These are phyloP conservation scores for Tichodroma muraria DNA, from an alignment of 2,113 vertebrate genomes.

Conservation along the genomic window DNA sequence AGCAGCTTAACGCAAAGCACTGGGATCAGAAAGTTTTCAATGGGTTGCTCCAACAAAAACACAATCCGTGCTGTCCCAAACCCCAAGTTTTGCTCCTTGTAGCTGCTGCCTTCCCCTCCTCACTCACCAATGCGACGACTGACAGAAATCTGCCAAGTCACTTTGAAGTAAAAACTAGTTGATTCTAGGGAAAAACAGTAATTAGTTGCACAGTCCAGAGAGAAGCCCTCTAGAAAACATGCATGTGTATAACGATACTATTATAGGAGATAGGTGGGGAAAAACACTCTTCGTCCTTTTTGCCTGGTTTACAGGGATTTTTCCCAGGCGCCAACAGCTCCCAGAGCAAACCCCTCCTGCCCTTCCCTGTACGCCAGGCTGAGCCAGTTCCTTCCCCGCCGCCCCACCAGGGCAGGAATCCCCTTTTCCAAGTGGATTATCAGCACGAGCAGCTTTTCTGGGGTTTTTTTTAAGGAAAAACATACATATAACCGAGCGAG, in stretches of 20 bases:
- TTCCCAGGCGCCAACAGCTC: neutral
- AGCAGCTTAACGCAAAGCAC: neutral
- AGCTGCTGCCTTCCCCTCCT: neutral
- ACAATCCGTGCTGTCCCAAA: neutral
- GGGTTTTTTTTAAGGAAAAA: neutral
- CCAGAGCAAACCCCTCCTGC: neutral
- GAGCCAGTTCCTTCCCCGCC: neutral
- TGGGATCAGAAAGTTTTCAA: neutral
- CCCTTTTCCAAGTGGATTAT: neutral
- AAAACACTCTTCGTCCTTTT: neutral
- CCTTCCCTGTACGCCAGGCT: neutral
- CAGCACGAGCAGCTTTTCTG: neutral
- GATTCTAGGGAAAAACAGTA: neutral
- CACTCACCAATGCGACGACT: neutral
- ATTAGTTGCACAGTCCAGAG: neutral
- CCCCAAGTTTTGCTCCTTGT: neutral
- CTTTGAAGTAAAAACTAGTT: neutral
- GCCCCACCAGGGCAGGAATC: neutral
- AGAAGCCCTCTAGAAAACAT: neutral
- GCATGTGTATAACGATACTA: neutral
- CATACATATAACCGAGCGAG: neutral
- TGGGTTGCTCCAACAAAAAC: neutral
- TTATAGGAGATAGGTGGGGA: neutral
- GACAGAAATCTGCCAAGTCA: constrained; percentile 27
- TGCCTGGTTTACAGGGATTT: neutral